Percentiles rank a stretch among this genome's conserved stretches.
Evolutionary conservation across 2,113 vertebrate genomes (phyloP).

Genomic region (Gymnocephalus cernua): DNA sequence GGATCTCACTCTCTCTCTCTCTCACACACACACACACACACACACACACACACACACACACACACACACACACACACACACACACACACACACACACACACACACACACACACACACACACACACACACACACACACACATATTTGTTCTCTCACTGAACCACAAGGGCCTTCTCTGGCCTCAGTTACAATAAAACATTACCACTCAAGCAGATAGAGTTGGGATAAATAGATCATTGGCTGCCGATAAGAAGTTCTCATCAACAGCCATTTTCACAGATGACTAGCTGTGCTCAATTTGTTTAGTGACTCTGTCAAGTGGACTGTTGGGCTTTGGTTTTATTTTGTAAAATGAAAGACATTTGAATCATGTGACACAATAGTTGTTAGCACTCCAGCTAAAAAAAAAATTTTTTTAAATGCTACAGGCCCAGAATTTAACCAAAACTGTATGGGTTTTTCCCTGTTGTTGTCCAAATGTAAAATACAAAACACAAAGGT

Average conservation of each 20-base stretch:
- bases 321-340: slow-evolving; percentile 5
- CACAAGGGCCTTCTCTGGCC: slow-evolving; percentile 49
- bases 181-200: slow-evolving; percentile 57
- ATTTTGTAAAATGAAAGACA: slow-evolving; percentile 9
- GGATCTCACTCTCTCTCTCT: too few species aligned
- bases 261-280: slow-evolving; percentile 40
- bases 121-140: slow-evolving; percentile 52
- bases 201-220: slow-evolving; percentile 40
- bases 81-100: slow-evolving; percentile 67
- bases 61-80: slow-evolving; percentile 53
- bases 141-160: slow-evolving; percentile 77
- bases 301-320: slow-evolving; percentile 33
- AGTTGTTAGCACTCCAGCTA: neutral
- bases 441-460: neutral
- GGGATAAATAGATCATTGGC: slow-evolving; percentile 55
- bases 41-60: slow-evolving; percentile 41
- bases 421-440: neutral
- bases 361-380: neutral
- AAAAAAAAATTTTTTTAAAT: neutral
- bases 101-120: too few species aligned
- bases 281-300: slow-evolving; percentile 24
- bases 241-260: slow-evolving; percentile 44
- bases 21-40: slow-evolving; percentile 12
- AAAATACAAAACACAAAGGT: neutral
- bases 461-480: neutral